Base-by-base conservation (phyloP, 1,140 invertebrate genomes). In the Drosophila lacertosa region DNA sequence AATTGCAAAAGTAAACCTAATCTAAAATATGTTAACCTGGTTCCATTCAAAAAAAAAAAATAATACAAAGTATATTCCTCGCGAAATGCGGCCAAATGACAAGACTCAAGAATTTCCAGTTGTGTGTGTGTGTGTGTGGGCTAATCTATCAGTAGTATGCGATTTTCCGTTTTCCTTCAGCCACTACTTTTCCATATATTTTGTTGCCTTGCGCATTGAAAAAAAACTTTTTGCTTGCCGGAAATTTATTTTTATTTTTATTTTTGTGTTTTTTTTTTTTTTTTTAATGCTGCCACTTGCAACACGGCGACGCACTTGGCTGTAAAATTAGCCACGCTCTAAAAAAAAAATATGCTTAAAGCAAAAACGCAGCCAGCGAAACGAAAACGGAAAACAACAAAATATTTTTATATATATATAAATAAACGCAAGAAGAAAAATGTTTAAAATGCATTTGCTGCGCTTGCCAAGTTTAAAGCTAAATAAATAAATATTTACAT, bases 1-100 rank as follows among this genome's bases (percentile, higher is more conserved):
- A 86, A 86, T 81, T 86, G 81, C 76, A 88, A 81, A 86, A 86
- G 65, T 69, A 39, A 84, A 80, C 82, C 81, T 81, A 55, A 78
- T 74, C 74, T 74, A 51, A 84, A 79, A 78, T 77, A 88, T 75
- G 82, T 58, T 74, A 86, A 88, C 83, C 82, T 88, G 78, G 74
- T 88, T 88, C 60, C 67, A 47, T 76, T 81, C 26, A 44, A 62
- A 53, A 37, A 10, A 16, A 37, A 37, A 45, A 16, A 35, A 35
- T 15, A 10, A 15, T 29, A 44, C 9, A 26, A n/a, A n/a, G 13
- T 50, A 24, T 18, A 50, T 33, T 44, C 33, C 16, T 42, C 16
- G 59, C 4, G 32, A 50, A 58, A 71, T 65, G 69, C 63, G 64
- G 63, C 48, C 69, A 55, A 58, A 63, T 58, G 74, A 75, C 58